Base-by-base conservation (phyloP, 1,140 invertebrate genomes). In the Drosophila truncata region DNA sequence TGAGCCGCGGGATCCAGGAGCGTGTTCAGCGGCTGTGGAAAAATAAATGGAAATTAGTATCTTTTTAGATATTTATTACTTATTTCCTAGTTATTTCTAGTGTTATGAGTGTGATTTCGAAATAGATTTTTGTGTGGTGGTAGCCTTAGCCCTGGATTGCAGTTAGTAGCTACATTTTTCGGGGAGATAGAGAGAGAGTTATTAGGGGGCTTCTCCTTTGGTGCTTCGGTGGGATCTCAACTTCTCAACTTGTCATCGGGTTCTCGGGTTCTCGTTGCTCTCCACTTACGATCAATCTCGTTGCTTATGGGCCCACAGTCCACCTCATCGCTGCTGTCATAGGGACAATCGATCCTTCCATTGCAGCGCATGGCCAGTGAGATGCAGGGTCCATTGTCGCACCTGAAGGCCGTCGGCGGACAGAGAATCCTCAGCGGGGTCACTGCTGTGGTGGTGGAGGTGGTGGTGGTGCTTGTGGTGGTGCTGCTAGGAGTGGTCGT, bases 361-460 rank as follows among this genome's bases (percentile, higher is more conserved):
- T 96, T 94, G 84, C 96, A 96, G 31, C 95, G 94, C 20, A 93
- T 92, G 4, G 74, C 73, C 39, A 91, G 64, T 29, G 93, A 83
- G 77, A 96, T 95, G 84, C 96, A 96, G 2, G 95, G 94, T 20
- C 95, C 95, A 70, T 95, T 95, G 82, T 96, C 95, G 88, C 96
- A 96, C 44, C 94, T 92, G 92, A 94, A 95, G 70, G 94, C 83
- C 37, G 93, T 86, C 16, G 82, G 46, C 1, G 86, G 81, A 16
- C 82, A 90, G n/a, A 85, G 79, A 42, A 90, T 82, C 13, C 78
- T 64, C 23, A 85, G n/a, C 18, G 66, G 61, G 11, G 58, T 39
- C 31, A 55, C 33, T 23, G 31, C 47, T 1, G n/a, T 18, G 5
- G 27, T 50, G 16, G 25, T 25, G 9, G 62, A 46, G 3, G 47